A percentile compares a stretch with the other conserved stretches of the same genome.
Evolutionary conservation across 2,888 invertebrate species (phyloP).

Genomic region (Agonopterix heracliana): DNA sequence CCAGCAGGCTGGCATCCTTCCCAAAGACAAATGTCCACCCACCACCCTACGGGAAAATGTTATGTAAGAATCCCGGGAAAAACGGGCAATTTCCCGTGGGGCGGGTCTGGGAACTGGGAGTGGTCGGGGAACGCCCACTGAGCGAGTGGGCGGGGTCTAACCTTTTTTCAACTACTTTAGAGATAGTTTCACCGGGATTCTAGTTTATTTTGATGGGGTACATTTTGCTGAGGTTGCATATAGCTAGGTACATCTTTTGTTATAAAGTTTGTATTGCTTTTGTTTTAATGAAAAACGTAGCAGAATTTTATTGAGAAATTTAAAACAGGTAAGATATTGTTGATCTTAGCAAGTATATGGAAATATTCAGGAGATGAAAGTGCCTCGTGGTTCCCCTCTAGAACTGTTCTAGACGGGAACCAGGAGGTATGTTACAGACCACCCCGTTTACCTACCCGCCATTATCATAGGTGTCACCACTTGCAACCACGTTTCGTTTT

Average conservation of each 20-base stretch:
- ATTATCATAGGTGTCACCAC: too few species aligned
- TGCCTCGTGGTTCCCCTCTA: too few species aligned
- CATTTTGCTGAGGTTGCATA: neutral
- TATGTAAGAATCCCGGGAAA: slow-evolving; percentile 39
- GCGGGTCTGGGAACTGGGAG: slow-evolving; percentile 14
- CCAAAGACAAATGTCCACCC: slow-evolving; percentile 54
- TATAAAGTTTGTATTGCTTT: neutral
- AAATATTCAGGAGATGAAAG: too few species aligned
- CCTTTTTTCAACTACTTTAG: slow-evolving; percentile 3
- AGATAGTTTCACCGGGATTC: neutral
- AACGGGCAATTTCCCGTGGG: slow-evolving; percentile 11
- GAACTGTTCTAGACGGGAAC: too few species aligned
- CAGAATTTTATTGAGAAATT: too few species aligned
- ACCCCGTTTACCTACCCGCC: too few species aligned
- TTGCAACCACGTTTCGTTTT: too few species aligned
- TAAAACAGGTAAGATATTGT: too few species aligned
- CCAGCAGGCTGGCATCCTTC: slow-evolving; percentile 32
- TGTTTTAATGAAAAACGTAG: neutral
- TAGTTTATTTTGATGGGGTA: neutral
- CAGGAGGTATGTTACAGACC: too few species aligned
- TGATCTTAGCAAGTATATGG: too few species aligned
- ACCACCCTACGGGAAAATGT: slow-evolving; percentile 43
- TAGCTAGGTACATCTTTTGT: neutral
- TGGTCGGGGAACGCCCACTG: slow-evolving; percentile 15
- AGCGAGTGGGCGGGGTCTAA: slow-evolving; percentile 15